Percentiles rank a stretch among this genome's conserved stretches.
Evolutionary conservation across 2,888 invertebrate species (phyloP).

Genomic region (Bellardia bayeri): DNA sequence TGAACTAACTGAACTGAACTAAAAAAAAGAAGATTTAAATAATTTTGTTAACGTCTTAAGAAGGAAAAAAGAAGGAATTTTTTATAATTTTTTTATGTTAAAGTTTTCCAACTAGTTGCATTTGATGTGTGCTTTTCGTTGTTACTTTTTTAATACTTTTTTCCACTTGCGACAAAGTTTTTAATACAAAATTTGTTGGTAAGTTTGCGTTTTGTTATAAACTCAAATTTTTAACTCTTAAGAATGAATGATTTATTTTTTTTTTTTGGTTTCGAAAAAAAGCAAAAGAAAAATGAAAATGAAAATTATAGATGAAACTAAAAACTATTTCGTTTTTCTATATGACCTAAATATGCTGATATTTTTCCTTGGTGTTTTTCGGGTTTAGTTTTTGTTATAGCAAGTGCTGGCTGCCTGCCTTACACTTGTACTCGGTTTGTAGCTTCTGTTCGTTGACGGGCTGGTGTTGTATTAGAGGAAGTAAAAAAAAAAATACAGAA

Average conservation of each 20-base stretch:
- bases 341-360: conserved; percentile 60
- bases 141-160: conserved; percentile 63
- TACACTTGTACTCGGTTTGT: background rate
- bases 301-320: conserved; percentile 11
- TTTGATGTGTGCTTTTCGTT: conserved; percentile 73
- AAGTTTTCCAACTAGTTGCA: conserved; percentile 66
- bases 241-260: background rate
- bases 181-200: conserved; percentile 73
- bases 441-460: background rate
- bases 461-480: conserved; percentile 48
- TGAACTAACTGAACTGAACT: background rate
- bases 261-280: background rate
- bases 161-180: conserved; percentile 71
- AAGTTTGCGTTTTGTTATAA: conserved; percentile 50
- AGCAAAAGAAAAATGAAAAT: background rate
- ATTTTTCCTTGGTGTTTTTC: conserved; percentile 40
- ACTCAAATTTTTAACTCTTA: conserved; percentile 16
- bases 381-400: conserved; percentile 11
- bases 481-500: conserved; percentile 17
- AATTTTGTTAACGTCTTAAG: conserved; percentile 23
- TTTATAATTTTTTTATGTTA: background rate
- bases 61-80: background rate
- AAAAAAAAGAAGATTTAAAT: conserved; percentile 5
- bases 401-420: background rate
- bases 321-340: conserved; percentile 2